Percentiles rank a stretch among this genome's conserved stretches.
These are phyloP conservation scores for Antheraea yamamai DNA, from an alignment of 2,888 invertebrate genomes.

Conservation along the genomic window DNA sequence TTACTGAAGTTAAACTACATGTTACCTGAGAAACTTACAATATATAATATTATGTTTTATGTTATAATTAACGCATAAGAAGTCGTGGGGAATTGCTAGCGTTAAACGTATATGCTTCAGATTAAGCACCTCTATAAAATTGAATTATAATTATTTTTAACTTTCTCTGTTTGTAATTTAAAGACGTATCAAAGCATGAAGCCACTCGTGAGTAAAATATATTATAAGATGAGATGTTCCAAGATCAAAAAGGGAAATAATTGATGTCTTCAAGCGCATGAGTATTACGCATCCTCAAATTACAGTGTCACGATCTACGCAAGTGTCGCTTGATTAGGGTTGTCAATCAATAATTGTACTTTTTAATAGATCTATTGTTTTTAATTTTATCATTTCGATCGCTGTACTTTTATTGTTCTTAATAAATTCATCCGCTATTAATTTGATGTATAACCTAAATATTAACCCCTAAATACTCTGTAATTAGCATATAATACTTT, in stretches of 20 bases:
- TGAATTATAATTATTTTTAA: neutral
- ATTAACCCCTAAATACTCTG: no score
- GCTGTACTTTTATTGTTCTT: neutral
- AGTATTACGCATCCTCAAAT: slow-evolving; percentile 9
- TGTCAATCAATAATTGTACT: neutral
- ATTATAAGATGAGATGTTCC: neutral
- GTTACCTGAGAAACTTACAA: no score
- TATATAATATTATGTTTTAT: no score
- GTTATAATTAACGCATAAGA: no score
- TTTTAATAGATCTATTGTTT: neutral
- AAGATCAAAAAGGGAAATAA: neutral
- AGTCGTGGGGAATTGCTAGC: no score
- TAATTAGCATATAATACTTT: no score
- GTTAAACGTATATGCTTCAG: no score
- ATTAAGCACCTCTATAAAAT: no score
- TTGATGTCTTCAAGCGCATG: slow-evolving; percentile 1
- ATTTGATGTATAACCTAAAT: no score
- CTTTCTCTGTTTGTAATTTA: neutral
- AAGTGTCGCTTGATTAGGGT: neutral
- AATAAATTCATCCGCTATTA: no score
- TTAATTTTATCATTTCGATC: neutral
- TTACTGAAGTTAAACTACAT: no score
- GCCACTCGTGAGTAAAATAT: neutral
- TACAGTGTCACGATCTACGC: neutral
- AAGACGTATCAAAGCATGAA: neutral